Evolutionary conservation across 2,888 invertebrate genomes (phyloP), one percentile per base, ranked within the genome.

Genomic region (Cerceris ruficornis): DNA sequence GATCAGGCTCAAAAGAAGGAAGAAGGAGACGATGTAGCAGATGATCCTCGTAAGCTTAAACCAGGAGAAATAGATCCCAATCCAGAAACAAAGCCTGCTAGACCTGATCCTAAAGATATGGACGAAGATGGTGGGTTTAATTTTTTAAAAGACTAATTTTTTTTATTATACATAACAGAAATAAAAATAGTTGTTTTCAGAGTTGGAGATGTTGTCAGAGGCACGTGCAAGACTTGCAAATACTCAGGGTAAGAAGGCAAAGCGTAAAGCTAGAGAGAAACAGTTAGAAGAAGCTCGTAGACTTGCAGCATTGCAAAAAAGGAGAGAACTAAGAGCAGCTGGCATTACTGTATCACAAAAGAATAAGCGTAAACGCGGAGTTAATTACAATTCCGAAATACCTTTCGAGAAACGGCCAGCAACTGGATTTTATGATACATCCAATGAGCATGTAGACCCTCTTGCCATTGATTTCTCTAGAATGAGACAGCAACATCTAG

Each of bases 31-130:
- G 98, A 98, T 93, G 95, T 95, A 76, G 95, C 95, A 49, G 98
- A 98, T 93, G 99, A 99, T 93, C 99, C 99, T 0, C 95, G 99
- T 49, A 99, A 99, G 92, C 94, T 99, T 55, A 98, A 98, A 91
- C 99, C 99, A 0, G 99, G 99, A 41, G 99, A 99, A 94, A 99
- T 99, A 89, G 99, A 99, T 93, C 99, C 99, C 0, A 99, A 99
- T 93, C 99, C 99, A 9, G 99, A 99, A 93, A 99, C 99, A 0
- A 99, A 99, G 93, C 99, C 99, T 4, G 99, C 99, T 0, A 94
- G 99, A 65, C 99, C 99, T 0, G 99, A 99, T 93, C 99, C 99
- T 1, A 98, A 99, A 89, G 99, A 99, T 91, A 99, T 99, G 99
- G 99, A 99, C 93, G 99, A 99, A 95, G 99, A 99, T 94, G 98